Conservation (phyloP, 2,888 invertebrate genomes). For the Physocephala rufipes region DNA sequence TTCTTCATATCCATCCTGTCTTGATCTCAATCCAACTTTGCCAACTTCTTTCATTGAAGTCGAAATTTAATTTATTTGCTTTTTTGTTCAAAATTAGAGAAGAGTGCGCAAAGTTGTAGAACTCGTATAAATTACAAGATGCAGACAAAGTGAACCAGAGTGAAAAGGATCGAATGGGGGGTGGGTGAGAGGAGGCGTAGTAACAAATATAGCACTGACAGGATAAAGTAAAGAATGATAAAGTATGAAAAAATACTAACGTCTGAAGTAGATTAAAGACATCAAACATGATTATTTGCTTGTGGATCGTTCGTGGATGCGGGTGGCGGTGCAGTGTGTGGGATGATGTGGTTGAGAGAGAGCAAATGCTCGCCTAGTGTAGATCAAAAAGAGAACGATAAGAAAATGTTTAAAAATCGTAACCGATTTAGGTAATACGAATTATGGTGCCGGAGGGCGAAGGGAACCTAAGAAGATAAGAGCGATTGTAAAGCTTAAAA, state of each 20-base stretch:
- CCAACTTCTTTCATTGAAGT: neutral
- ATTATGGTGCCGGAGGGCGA: no score
- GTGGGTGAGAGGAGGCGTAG: no score
- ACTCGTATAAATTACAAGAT: slow-evolving; percentile 33
- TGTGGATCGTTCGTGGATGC: neutral
- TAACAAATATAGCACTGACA: neutral
- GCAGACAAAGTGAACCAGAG: neutral
- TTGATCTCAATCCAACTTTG: no score
- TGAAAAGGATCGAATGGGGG: neutral
- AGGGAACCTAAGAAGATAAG: no score
- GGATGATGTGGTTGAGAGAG: neutral
- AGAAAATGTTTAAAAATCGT: no score
- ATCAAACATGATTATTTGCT: neutral
- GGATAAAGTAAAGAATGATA: neutral
- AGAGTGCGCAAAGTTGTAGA: slow-evolving; percentile 29
- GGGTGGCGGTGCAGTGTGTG: neutral
- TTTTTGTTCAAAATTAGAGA: slow-evolving; percentile 28
- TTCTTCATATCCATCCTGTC: neutral
- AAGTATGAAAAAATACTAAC: neutral
- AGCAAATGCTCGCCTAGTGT: no score
- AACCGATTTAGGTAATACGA: no score
- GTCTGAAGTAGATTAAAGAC: neutral
- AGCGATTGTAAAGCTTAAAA: no score
- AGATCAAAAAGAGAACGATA: no score
- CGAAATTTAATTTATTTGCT: slow-evolving; percentile 27